These are phyloP conservation scores for Vannuccia rotundouncinata DNA, from an alignment of 2,888 invertebrate species.

Conservation along the genomic window DNA sequence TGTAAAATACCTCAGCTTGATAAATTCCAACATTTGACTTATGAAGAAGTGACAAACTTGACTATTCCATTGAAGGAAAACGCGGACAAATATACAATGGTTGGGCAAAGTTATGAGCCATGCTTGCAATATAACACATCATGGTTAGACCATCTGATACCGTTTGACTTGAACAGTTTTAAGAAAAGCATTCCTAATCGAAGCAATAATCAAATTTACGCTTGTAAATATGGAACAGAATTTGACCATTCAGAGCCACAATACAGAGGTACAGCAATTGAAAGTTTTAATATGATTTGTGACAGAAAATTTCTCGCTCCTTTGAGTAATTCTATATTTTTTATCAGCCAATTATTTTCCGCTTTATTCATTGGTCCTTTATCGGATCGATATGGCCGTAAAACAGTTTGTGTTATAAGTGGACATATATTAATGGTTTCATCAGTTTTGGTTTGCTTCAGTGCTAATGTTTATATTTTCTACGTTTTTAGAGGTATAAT, in stretches of 20 bases:
- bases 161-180: neutral
- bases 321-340: neutral
- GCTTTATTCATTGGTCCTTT: neutral
- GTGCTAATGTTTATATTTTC: neutral
- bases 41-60: neutral
- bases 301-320: neutral
- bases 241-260: neutral
- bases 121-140: neutral
- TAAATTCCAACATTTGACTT: neutral
- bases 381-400: neutral
- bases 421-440: neutral
- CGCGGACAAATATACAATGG: neutral
- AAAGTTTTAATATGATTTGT: neutral
- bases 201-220: neutral
- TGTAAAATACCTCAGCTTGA: neutral
- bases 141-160: neutral
- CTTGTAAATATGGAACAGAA: neutral
- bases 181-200: neutral
- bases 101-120: neutral
- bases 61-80: neutral
- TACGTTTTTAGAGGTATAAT: neutral
- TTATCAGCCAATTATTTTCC: neutral
- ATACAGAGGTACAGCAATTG: neutral
- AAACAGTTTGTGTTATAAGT: neutral
- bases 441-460: neutral